phyloP scores from a whole-genome alignment of 2,113 vertebrate species.

The Nothobranchius furzeri region DNA sequence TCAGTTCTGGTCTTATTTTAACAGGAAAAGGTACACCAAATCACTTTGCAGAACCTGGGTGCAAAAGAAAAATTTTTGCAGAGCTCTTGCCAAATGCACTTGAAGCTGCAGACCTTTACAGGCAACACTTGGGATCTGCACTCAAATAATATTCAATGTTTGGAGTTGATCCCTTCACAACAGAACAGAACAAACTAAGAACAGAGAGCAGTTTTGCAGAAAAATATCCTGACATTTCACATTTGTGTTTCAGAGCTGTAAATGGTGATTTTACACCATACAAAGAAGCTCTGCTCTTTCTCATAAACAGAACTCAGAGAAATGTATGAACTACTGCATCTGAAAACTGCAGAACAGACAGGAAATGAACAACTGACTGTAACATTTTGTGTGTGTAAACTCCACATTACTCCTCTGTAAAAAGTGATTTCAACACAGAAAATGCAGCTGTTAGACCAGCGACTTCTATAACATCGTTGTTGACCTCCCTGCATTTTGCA shows the following conservation, averaged over 20 bases:
- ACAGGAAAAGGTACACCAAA: neutral
- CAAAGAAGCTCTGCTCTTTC: conserved; percentile 3
- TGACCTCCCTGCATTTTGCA: neutral
- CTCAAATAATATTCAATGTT: neutral
- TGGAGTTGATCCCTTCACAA: neutral
- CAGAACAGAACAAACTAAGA: neutral
- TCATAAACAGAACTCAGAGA: conserved; percentile 3
- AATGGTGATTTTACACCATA: conserved; percentile 10
- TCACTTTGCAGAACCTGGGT: neutral
- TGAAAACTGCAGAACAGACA: neutral
- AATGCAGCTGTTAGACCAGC: neutral
- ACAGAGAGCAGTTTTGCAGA: conserved; percentile 3
- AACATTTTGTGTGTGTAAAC: neutral
- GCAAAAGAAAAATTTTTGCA: neutral
- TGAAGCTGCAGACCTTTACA: neutral
- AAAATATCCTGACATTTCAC: neutral
- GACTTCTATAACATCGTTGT: neutral
- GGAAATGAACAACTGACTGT: neutral
- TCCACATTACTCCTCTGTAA: neutral
- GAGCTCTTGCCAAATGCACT: neutral
- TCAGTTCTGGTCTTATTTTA: neutral
- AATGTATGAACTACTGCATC: neutral
- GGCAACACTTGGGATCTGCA: neutral
- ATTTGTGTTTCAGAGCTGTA: conserved; percentile 1
- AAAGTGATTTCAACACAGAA: neutral